Percentiles rank a stretch among this genome's conserved stretches.
Conservation (phyloP, 2,888 invertebrate genomes). For the Agonum fuliginosum region DNA sequence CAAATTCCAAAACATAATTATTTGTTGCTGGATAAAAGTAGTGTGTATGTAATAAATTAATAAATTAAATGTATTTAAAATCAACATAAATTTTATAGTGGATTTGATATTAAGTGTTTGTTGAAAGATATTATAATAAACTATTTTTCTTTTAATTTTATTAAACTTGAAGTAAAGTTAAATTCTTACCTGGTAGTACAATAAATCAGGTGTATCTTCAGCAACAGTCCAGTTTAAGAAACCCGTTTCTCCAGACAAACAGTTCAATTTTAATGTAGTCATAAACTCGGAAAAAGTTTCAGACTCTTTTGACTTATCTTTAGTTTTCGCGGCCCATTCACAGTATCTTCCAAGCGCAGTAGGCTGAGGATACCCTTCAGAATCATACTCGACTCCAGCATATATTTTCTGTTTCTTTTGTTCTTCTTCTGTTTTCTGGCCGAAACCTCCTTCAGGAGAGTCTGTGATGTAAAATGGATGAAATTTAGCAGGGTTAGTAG, state of each 20-base stretch:
- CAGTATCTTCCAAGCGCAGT: constrained; percentile 90
- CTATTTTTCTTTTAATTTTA: neutral
- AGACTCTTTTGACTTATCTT: constrained; percentile 82
- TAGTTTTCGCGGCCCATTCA: constrained; percentile 88
- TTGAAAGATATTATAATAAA: too few relatives aligned
- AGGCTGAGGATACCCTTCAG: constrained; percentile 86
- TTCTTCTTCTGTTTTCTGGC: constrained; percentile 83
- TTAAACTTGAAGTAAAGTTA: too few relatives aligned
- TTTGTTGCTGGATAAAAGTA: too few relatives aligned
- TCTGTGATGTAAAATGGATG: constrained; percentile 95
- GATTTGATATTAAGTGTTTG: too few relatives aligned
- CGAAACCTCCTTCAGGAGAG: constrained; percentile 89
- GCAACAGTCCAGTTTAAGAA: constrained; percentile 90
- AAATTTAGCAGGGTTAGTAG: constrained; percentile 87
- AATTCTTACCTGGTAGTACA: constrained; percentile 91
- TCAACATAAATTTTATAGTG: too few relatives aligned
- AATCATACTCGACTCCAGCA: constrained; percentile 87
- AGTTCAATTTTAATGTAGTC: constrained; percentile 84
- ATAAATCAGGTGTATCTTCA: constrained; percentile 85
- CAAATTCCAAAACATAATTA: too few relatives aligned
- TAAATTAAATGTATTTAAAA: too few relatives aligned
- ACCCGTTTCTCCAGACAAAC: constrained; percentile 85
- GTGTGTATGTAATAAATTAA: too few relatives aligned
- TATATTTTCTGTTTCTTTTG: constrained; percentile 83
- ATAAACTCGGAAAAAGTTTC: constrained; percentile 87